Evolutionary conservation across 2,888 invertebrate species (phyloP).

Genomic region (Plagodis dolabraria): DNA sequence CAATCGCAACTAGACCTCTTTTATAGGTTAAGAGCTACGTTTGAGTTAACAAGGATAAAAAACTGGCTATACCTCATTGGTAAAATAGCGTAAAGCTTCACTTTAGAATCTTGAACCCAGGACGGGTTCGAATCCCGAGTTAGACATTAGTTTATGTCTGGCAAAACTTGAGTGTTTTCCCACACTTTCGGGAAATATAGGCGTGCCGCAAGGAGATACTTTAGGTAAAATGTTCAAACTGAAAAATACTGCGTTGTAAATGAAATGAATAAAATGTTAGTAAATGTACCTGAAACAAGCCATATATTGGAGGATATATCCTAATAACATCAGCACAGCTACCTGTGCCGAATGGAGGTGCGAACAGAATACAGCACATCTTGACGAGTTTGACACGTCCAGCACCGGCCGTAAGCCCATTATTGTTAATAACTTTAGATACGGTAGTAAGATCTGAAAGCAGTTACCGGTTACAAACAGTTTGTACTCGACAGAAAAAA

Average conservation of each 20-base stretch:
- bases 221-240: too few relatives aligned
- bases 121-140: too few relatives aligned
- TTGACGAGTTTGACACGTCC: conserved; percentile 86
- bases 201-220: too few relatives aligned
- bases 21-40: too few relatives aligned
- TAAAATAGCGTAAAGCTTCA: too few relatives aligned
- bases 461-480: neutral
- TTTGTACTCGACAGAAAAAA: neutral
- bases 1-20: too few relatives aligned
- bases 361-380: conserved; percentile 85
- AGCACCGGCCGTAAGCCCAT: conserved; percentile 91
- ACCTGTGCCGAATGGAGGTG: conserved; percentile 89
- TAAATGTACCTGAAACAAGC: conserved; percentile 88
- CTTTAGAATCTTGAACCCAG: too few relatives aligned
- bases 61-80: too few relatives aligned
- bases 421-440: conserved; percentile 89
- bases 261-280: neutral
- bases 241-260: neutral
- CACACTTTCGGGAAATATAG: too few relatives aligned
- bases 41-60: too few relatives aligned
- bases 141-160: too few relatives aligned
- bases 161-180: too few relatives aligned
- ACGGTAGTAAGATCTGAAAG: conserved; percentile 89
- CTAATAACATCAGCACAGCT: conserved; percentile 87
- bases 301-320: conserved; percentile 91